These are phyloP conservation scores for Agapornis canus DNA, from an alignment of 2,797 vertebrate genomes.

Conservation along the genomic window DNA sequence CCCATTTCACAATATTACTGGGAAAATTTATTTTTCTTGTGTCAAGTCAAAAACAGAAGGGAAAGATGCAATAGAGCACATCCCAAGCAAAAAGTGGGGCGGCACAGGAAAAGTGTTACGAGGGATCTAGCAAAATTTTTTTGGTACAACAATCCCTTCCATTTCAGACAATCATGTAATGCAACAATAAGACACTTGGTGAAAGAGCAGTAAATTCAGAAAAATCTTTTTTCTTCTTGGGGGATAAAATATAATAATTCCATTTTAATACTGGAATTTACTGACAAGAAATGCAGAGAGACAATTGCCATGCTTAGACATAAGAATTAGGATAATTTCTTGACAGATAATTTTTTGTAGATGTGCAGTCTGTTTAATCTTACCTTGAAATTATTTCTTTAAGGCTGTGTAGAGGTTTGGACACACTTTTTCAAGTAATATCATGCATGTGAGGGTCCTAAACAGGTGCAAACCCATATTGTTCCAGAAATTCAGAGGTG, in stretches of 20 bases:
- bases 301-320: neutral
- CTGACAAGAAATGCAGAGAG: neutral
- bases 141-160: neutral
- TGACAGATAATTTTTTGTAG: neutral
- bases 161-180: neutral
- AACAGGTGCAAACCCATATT: neutral
- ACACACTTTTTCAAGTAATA: neutral
- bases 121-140: neutral
- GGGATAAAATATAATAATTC: neutral
- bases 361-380: neutral
- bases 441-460: neutral
- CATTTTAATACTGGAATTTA: neutral
- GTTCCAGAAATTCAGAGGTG: neutral
- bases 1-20: neutral
- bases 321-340: neutral
- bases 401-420: neutral
- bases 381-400: neutral
- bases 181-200: conserved; percentile 11
- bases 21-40: neutral
- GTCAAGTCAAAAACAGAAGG: neutral
- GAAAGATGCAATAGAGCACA: neutral
- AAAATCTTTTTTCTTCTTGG: neutral
- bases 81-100: neutral
- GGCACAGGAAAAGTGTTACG: neutral
- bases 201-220: conserved; percentile 2